Evolutionary conservation across 2,113 vertebrate genomes (phyloP).

Genomic region (Bos javanicus): DNA sequence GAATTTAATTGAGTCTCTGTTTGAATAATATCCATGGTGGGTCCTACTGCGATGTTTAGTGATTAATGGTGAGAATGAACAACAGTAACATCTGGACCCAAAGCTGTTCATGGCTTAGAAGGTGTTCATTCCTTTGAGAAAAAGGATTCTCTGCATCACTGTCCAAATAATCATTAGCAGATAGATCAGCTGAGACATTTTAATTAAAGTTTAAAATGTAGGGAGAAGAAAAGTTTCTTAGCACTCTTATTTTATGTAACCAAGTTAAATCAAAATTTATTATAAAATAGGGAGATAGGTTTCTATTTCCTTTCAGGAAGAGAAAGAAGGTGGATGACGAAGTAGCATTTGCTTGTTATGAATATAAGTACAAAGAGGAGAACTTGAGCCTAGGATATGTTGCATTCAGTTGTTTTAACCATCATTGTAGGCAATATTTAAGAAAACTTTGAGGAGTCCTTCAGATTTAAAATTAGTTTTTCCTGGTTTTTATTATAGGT

Average conservation of each 20-base stretch:
- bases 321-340: not conserved
- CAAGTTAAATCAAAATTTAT: conserved; percentile 35
- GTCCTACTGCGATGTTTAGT: conserved; percentile 67
- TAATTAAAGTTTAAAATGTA: conserved; percentile 67
- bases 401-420: not conserved
- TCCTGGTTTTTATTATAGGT: not conserved
- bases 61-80: conserved; percentile 73
- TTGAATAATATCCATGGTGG: conserved; percentile 72
- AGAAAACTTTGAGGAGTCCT: not conserved
- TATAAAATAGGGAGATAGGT: not conserved
- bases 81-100: conserved; percentile 74
- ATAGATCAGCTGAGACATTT: conserved; percentile 68
- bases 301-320: conserved; percentile 1
- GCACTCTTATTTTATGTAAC: conserved; percentile 28
- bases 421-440: not conserved
- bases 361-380: not conserved
- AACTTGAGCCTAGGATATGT: not conserved
- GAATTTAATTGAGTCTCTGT: conserved; percentile 77
- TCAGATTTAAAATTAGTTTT: not conserved
- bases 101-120: conserved; percentile 76
- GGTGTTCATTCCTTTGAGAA: conserved; percentile 71
- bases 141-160: conserved; percentile 71
- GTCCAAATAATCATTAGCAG: conserved; percentile 76
- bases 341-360: not conserved
- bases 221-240: conserved; percentile 47